phyloP scores from a whole-genome alignment of 2,113 vertebrate genomes.

The Hypocryptadius cinnamomeus region DNA sequence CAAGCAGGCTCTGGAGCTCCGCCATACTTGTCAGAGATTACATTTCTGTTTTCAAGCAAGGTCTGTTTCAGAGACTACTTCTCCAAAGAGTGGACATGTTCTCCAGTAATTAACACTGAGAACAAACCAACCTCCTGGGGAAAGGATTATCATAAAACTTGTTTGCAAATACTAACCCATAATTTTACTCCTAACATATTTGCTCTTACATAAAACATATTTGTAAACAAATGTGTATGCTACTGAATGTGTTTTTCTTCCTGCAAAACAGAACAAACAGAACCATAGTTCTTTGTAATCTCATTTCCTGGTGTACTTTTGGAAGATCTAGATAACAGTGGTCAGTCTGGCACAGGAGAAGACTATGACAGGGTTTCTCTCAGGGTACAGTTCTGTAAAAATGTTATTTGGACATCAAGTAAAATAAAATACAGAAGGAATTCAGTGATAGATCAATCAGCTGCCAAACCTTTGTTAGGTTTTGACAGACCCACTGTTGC shows the following conservation, averaged over 20 bases:
- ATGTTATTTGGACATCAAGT: neutral
- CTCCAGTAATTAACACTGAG: neutral
- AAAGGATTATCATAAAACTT: neutral
- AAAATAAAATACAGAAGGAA: neutral
- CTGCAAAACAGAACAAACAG: neutral
- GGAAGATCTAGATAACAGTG: neutral
- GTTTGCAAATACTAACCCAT: neutral
- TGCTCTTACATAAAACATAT: neutral
- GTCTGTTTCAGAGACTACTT: neutral
- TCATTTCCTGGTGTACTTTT: neutral
- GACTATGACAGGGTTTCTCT: neutral
- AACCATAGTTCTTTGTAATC: neutral
- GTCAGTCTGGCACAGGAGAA: neutral
- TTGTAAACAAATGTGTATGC: neutral
- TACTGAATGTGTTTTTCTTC: neutral
- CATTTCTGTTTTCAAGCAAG: neutral
- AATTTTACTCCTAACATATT: neutral
- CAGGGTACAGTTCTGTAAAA: neutral
- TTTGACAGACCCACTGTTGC: neutral
- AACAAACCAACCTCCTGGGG: neutral
- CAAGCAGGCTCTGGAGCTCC: neutral
- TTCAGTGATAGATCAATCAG: neutral
- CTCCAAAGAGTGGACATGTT: neutral
- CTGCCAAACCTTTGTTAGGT: neutral
- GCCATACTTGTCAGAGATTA: neutral